Conservation (phyloP, 2,888 invertebrate species). For the Dermolepida albohirtum region DNA sequence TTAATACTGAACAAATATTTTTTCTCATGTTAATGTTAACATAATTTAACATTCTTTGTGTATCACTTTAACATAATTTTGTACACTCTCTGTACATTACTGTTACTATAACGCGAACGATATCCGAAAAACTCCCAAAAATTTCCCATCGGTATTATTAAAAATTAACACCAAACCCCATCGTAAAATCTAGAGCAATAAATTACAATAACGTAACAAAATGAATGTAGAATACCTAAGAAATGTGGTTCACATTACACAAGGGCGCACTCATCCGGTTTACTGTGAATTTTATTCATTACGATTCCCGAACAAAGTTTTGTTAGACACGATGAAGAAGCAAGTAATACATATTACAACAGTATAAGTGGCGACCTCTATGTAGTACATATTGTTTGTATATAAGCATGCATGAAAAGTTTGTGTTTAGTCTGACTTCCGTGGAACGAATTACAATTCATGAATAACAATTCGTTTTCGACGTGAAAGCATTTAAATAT, state of each 20-base stretch:
- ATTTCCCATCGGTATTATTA: slow-evolving; percentile 19
- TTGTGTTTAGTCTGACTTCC: slow-evolving; percentile 7
- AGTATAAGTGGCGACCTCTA: slow-evolving; percentile 14
- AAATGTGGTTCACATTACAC: slow-evolving; percentile 19
- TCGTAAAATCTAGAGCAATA: not conserved
- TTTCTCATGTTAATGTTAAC: no score
- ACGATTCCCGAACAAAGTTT: slow-evolving; percentile 20
- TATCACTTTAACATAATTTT: no score
- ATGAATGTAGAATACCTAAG: slow-evolving; percentile 27
- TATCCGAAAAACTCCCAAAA: not conserved
- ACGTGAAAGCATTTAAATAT: slow-evolving; percentile 9
- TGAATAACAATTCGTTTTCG: slow-evolving; percentile 28
- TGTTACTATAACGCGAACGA: no score
- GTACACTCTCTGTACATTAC: no score
- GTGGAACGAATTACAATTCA: slow-evolving; percentile 7
- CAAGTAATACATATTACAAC: slow-evolving; percentile 2
- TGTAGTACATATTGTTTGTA: not conserved
- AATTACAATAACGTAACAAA: slow-evolving; percentile 19
- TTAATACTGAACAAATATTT: no score
- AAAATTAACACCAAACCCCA: slow-evolving; percentile 7
- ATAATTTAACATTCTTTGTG: no score
- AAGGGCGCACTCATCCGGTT: slow-evolving; percentile 18
- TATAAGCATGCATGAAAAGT: not conserved
- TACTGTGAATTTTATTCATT: slow-evolving; percentile 30
- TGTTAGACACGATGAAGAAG: not conserved